Evolutionary conservation across 2,113 vertebrate genomes (phyloP), one percentile per base, ranked within the genome.

Genomic region (Pangasianodon hypophthalmus): DNA sequence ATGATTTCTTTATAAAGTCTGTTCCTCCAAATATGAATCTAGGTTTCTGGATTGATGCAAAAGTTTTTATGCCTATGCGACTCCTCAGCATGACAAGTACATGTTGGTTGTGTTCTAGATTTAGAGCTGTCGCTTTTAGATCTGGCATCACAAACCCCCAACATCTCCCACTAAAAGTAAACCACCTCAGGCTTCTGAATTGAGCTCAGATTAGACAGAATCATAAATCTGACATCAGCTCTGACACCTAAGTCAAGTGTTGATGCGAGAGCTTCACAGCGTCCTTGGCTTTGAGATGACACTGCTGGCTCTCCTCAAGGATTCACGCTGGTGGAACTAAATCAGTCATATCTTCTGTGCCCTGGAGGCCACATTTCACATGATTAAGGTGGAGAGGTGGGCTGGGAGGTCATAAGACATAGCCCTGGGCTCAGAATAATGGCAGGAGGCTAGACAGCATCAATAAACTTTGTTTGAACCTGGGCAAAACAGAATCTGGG

Each of bases 141-240:
- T 75, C 79, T 75, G 88, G 44, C 82, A 77, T 52, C 4, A 75
- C 48, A 41, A 8, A 37, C 79, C 64, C 58, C 62, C 46, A 82
- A 52, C 48, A 56, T 58, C 3, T 82, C 24, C 50, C 50, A 52
- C 32, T 69, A 37, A 37, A 54, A 64, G 46, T 48, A 88, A 44
- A 85, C 60, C 50, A 91, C 69, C 56, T 84, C 29, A 46, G 77
- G 77, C 32, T 77, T 84, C 84, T 26, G 62, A 48, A 71, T 44
- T 84, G 79, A 87, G 88, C 85, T 87, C 56, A 21, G 85, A 89
- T 84, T 84, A 84, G 69, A 84, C 50, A 32, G 77, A 32, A 44
- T 60, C 77, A 75, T 32, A 54, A 71, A 84, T 91, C n/a, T 91
- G 88, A 86, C 86, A 85, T 87, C 50, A 81, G 56, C 71, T 81